Percentiles rank a stretch among this genome's conserved stretches.
Conservation (phyloP, 2,113 vertebrate genomes). For the Eublepharis macularius region DNA sequence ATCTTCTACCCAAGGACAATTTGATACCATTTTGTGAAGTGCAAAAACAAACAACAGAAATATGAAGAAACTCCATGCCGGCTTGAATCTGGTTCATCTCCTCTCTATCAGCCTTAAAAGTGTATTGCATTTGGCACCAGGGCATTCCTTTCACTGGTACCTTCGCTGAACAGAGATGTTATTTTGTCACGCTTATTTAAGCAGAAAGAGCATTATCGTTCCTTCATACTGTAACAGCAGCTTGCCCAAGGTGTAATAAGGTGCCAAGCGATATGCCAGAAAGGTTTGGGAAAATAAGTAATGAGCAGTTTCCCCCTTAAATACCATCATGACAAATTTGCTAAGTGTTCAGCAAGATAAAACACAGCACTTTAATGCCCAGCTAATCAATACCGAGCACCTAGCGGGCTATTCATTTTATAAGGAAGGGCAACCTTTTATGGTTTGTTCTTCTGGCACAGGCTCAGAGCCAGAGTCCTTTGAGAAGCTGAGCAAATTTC, state of each 20-base stretch:
- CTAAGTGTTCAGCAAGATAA: slow-evolving; percentile 60
- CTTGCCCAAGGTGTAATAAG: slow-evolving; percentile 51
- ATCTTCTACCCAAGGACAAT: neutral
- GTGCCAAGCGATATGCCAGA: slow-evolving; percentile 46
- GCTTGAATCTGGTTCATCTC: slow-evolving; percentile 32
- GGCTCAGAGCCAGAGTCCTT: slow-evolving; percentile 3
- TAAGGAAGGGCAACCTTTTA: slow-evolving; percentile 47
- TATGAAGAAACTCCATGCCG: slow-evolving; percentile 30
- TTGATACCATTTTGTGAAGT: neutral
- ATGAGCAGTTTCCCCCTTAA: slow-evolving; percentile 52
- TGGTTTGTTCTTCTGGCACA: slow-evolving; percentile 49
- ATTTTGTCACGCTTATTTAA: slow-evolving; percentile 35
- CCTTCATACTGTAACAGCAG: slow-evolving; percentile 29
- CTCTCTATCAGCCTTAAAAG: slow-evolving; percentile 28
- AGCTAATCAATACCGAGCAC: slow-evolving; percentile 41
- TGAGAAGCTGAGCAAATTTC: slow-evolving; percentile 35
- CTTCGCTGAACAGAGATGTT: slow-evolving; percentile 46
- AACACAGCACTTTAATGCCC: slow-evolving; percentile 64
- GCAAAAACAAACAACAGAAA: neutral
- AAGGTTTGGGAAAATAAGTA: slow-evolving; percentile 60
- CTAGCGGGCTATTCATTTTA: slow-evolving; percentile 55
- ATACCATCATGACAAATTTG: slow-evolving; percentile 62
- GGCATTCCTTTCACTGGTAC: slow-evolving; percentile 11
- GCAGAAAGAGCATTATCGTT: slow-evolving; percentile 59
- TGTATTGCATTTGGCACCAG: slow-evolving; percentile 34